Percentiles rank a stretch among this genome's conserved stretches.
These are phyloP conservation scores for Callionymus lyra DNA, from an alignment of 2,113 vertebrate species.

Conservation along the genomic window DNA sequence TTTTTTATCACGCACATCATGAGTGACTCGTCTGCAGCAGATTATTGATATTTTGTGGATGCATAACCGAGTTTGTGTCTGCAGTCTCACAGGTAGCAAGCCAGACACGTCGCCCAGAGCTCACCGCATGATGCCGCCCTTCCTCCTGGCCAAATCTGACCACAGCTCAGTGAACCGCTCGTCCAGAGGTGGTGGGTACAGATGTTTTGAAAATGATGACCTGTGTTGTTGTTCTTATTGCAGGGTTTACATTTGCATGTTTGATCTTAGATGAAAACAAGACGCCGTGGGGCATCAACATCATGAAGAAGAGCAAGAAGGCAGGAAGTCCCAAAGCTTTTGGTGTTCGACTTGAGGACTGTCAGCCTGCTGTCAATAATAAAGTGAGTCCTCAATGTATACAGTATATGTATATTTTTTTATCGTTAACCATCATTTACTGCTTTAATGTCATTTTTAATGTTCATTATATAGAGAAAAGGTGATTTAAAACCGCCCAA, in stretches of 20 bases:
- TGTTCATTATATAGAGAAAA: no score
- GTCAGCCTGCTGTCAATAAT: constrained; percentile 78
- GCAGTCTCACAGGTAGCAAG: constrained; percentile 80
- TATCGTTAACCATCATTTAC: no score
- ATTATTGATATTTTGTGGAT: no score
- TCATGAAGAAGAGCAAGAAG: constrained; percentile 94
- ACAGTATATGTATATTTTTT: no score
- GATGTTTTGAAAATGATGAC: neutral
- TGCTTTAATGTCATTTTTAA: no score
- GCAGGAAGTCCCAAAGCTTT: constrained; percentile 71
- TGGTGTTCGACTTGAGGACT: constrained; percentile 88
- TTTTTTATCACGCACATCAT: no score
- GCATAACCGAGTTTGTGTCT: constrained; percentile 6
- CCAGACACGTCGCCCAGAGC: constrained; percentile 81
- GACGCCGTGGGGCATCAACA: constrained; percentile 84
- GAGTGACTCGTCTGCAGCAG: no score
- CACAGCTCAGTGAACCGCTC: constrained; percentile 53
- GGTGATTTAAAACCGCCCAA: no score
- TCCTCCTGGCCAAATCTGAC: constrained; percentile 75
- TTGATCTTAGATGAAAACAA: constrained; percentile 73
- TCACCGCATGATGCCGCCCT: constrained; percentile 78
- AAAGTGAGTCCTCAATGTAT: constrained; percentile 66
- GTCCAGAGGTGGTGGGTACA: constrained; percentile 68
- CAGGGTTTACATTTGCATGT: neutral
- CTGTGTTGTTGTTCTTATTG: neutral